Evolutionary conservation across 92 coral and sea anemone genomes (phyloP), one percentile per base, ranked within the genome.

Genomic region (Zoanthus sociatus): DNA sequence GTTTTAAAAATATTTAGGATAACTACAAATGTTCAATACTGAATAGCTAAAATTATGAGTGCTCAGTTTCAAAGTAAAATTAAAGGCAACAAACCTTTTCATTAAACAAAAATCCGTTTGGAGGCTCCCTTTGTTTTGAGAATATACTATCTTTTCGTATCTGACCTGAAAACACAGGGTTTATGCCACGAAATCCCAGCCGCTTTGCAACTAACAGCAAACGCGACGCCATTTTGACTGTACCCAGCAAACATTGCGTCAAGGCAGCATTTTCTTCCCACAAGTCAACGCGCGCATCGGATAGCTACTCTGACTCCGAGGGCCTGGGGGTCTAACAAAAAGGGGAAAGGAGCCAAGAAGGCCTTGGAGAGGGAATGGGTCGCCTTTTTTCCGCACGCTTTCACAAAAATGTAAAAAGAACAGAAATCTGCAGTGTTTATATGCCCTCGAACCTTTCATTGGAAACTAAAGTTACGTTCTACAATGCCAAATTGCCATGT

Each of bases 101-200:
- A 51, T 97, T 97, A 61, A 97, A 97, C 8, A 97, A 91, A 83
- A 97, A 97, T 71, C 99, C 99, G 50, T 97, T 97, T 17, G 99
- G 99, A 56, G 95, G 98, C 82, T 97, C 99, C 79, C 99, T 97
- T 73, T 95, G 93, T 45, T 94, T 95, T 2, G 97, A 93, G 71
- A 97, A 95, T 30, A 97, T 92, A 78, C 98, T 95, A 11, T 79
- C 84, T 73, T 91, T 71, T 7, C 98, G 92, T 20, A 76, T 66
- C 47, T 91, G 85, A 66, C 69, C 20, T 20, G 85, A 81, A 64
- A 64, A 81, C 42, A 81, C 44, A 2, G 85, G 58, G 14, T 31
- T 81, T 81, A 64, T 17, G 26, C 75, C 46, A 63, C 61, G 75
- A 44, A 64, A 66, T 9, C 75, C 75, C 44, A 81, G 74, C 66